These are phyloP conservation scores for Alosa alosa DNA, from an alignment of 2,113 vertebrate genomes.

Conservation along the genomic window DNA sequence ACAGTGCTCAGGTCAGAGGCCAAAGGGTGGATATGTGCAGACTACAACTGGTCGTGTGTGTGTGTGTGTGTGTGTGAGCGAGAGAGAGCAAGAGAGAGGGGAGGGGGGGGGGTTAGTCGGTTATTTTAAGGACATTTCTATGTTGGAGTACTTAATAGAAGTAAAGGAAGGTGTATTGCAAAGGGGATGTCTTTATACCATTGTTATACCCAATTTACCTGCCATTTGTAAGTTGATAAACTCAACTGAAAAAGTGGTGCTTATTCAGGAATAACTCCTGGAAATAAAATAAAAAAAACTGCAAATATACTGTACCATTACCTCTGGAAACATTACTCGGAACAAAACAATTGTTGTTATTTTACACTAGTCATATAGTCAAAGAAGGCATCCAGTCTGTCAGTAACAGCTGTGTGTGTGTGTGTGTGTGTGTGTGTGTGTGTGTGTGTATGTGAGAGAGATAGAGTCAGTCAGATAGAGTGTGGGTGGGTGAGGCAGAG, in stretches of 20 bases:
- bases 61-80: background rate
- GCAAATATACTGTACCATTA: background rate
- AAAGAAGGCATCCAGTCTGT: conserved; percentile 8
- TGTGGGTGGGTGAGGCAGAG: background rate
- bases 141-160: background rate
- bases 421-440: too few species aligned
- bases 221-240: too few species aligned
- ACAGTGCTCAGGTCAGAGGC: background rate
- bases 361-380: background rate
- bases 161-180: too few species aligned
- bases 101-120: too few species aligned
- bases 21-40: background rate
- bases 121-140: background rate
- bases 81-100: background rate
- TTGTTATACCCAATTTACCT: too few species aligned
- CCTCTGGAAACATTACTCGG: background rate
- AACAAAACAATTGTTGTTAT: background rate
- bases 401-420: background rate
- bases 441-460: background rate
- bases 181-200: too few species aligned
- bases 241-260: background rate
- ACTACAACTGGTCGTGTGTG: background rate
- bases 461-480: background rate
- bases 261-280: background rate
- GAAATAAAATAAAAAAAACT: background rate